Base-by-base conservation (phyloP, 2,113 vertebrate species). In the Meriones unguiculatus region DNA sequence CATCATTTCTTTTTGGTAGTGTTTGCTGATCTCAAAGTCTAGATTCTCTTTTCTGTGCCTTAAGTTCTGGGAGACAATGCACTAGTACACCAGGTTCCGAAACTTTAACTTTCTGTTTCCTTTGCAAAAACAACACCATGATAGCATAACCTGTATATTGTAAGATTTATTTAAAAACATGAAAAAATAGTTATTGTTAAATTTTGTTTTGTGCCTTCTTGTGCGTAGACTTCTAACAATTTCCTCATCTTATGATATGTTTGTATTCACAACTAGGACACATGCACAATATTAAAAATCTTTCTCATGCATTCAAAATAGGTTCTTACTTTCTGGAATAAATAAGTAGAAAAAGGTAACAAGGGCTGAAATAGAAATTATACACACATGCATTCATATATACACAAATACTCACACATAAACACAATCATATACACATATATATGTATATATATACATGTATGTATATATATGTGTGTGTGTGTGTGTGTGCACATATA, bases 241-340 rank as follows among this genome's bases (percentile, higher is more conserved):
- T 70, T 17, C 7, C 7, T 67, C 77, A 57, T 65, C 18, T 70
- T 72, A 28, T 30, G n/a, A 59, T 3, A 64, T 30, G 22, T 80
- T 72, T 96, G 24, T 76, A 10, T 1, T 86, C 62, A 81, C 64
- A 13, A 89, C 30, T 62, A 77, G 32, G n/a, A 81, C 52, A 52
- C 7, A 76, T 25, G 0, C 0, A 30, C 20, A 78, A 90, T 50
- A 0, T 9, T 57, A 14, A 94, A 89, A 73, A 2, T 67, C 14
- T 76, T 35, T 65, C 28, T 91, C 30, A 32, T 24, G 64, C 38
- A 90, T 93, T 87, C 30, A 84, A 93, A 95, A 46, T 77, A 76
- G 59, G 75, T 75, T 81, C 0, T 85, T 82, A 89, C 8, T 38
- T 65, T 59, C 52, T 15, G 62, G 25, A 62, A 22, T 35, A 69